These are phyloP conservation scores for Eristalinus sepulchralis DNA, from an alignment of 2,888 invertebrate species.

Conservation along the genomic window DNA sequence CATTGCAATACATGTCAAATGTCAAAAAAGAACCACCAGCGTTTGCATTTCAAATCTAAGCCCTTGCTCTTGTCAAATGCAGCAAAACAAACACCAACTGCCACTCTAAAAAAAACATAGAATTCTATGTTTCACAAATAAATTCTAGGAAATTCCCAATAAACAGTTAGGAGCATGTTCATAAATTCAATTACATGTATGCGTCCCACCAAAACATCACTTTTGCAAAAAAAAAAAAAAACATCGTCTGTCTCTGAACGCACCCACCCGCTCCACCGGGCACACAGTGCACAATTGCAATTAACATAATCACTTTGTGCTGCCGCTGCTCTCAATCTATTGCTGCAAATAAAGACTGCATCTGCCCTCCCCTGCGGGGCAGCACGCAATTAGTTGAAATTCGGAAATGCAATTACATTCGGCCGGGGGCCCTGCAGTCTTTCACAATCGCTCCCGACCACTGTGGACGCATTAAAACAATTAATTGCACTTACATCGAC, in stretches of 20 bases:
- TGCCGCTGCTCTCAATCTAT: background rate
- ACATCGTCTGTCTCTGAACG: background rate
- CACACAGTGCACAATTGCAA: background rate
- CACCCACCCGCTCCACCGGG: background rate
- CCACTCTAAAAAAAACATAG: background rate
- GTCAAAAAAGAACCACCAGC: too few species aligned
- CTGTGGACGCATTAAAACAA: background rate
- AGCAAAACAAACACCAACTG: too few species aligned
- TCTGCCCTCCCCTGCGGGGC: background rate
- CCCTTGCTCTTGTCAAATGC: too few species aligned
- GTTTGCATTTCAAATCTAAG: too few species aligned
- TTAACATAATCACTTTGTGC: background rate
- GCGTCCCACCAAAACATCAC: background rate
- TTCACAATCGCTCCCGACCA: background rate
- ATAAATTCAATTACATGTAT: background rate
- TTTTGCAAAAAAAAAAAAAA: background rate
- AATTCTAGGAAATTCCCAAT: background rate
- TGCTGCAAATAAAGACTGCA: background rate
- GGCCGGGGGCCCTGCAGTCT: background rate
- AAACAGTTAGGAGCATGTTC: background rate
- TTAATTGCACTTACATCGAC: background rate
- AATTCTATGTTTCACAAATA: background rate
- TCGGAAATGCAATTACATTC: constrained; percentile 32
- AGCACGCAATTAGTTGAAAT: constrained; percentile 28
- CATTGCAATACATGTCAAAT: too few species aligned